Base-by-base conservation (phyloP, 2,113 vertebrate species). In the Cochlearius cochlearius region DNA sequence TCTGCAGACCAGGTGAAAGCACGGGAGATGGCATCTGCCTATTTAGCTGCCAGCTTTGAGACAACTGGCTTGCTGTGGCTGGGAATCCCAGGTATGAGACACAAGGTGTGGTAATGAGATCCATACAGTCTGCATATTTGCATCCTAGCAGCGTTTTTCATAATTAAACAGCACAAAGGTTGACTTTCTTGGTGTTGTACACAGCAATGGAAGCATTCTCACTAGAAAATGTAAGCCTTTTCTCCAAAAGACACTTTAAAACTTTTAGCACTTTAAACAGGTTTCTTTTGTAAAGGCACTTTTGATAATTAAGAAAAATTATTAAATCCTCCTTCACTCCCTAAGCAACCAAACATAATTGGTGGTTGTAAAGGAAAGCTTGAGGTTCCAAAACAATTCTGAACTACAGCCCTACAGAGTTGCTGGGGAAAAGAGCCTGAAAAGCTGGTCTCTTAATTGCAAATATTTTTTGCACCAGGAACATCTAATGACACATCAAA, bases 101-200 rank as follows among this genome's bases (percentile, higher is more conserved):
- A 55, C 15, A 50, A 19, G 17, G 11, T 52, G 19, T 41, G 23
- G 25, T 45, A 62, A 74, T 36, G 47, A 17, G 5, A 88, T 41
- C 39, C 25, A 66, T 10, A 38, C 1, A 64, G 11, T 36, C 72
- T 76, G 12, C 0, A 0, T 58, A 36, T 68, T 59, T 81, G 25
- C 36, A 47, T 50, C 27, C 29, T 55, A 79, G 29, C 17, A 73
- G 12, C 25, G 12, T 20, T 80, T 69, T 58, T 75, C 29, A 9
- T 36, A 81, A 67, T 38, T 74, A 77, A 89, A 77, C 17, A 52
- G 23, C 15, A 60, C 10, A 45, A 49, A 77, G 3, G 6, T 22
- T 75, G 16, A 68, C 5, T 27, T 82, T 68, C 25, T 90, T 53
- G 32, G 19, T 39, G 62, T 53, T 29, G 38, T 4, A 41, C 14